Evolutionary conservation across 2,888 invertebrate genomes (phyloP).

Genomic region (Drosophila leonis): DNA sequence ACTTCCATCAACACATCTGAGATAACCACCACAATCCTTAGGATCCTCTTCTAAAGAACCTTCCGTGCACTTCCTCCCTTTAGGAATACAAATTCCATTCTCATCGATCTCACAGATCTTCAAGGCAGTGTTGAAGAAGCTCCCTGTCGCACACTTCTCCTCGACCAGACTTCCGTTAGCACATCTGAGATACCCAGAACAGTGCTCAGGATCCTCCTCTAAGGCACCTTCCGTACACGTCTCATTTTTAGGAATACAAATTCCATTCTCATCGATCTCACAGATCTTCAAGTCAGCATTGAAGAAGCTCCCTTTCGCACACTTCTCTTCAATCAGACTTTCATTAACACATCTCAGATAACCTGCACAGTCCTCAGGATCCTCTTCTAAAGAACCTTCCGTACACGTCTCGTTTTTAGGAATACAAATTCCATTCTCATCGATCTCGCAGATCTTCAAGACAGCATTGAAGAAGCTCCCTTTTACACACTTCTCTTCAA

Average conservation of each 20-base stretch:
- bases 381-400: neutral
- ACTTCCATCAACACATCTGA: neutral
- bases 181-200: slow-evolving; percentile 20
- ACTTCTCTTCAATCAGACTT: neutral
- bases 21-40: neutral
- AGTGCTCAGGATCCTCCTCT: neutral
- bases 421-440: slow-evolving; percentile 22
- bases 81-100: neutral
- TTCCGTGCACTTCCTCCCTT: neutral
- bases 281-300: slow-evolving; percentile 8
- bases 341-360: slow-evolving; percentile 21
- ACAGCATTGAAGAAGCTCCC: slow-evolving; percentile 19
- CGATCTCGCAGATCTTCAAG: slow-evolving; percentile 5
- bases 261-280: slow-evolving; percentile 5
- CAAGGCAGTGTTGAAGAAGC: slow-evolving; percentile 9
- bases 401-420: neutral
- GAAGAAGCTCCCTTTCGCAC: slow-evolving; percentile 17
- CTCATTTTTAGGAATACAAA: slow-evolving; percentile 6
- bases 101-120: slow-evolving; percentile 19
- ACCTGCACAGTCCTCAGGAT: slow-evolving; percentile 1
- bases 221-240: neutral
- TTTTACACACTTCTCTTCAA: neutral
- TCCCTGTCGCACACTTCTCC: slow-evolving; percentile 4
- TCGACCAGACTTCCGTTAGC: neutral
- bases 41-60: neutral